Conservation (phyloP, 30 jellyfish, hydroid and myxozoan species). For the Pseudorhiza aurosa region DNA sequence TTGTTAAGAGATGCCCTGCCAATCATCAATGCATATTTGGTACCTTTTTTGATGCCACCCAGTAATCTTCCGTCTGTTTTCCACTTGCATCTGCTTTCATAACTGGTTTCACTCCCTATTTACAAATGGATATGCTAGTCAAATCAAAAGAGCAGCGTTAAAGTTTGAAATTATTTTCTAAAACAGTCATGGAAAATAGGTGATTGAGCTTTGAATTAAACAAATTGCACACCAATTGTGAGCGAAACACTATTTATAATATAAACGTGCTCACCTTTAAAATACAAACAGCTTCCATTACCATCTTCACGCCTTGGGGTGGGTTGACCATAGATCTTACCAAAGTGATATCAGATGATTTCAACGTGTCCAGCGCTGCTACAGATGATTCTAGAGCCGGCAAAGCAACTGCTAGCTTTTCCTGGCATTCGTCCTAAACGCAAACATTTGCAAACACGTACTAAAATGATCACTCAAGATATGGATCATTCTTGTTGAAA, state of each 20-base stretch:
- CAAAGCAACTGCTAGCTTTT: slow-evolving; percentile 62
- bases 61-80: slow-evolving; percentile 61
- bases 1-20: too few relatives aligned
- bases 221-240: too few relatives aligned
- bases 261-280: slow-evolving; percentile 11
- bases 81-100: slow-evolving; percentile 63
- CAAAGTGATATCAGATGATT: slow-evolving; percentile 46
- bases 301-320: slow-evolving; percentile 70
- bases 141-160: neutral
- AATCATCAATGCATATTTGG: too few relatives aligned
- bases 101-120: slow-evolving; percentile 63
- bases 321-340: slow-evolving; percentile 54
- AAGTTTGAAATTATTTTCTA: too few relatives aligned
- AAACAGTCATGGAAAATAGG: too few relatives aligned
- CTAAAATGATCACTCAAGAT: too few relatives aligned
- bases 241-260: neutral
- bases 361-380: slow-evolving; percentile 58
- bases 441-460: neutral
- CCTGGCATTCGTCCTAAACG: slow-evolving; percentile 62
- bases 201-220: too few relatives aligned
- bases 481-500: too few relatives aligned
- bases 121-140: neutral
- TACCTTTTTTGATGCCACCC: slow-evolving; percentile 73
- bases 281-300: slow-evolving; percentile 74
- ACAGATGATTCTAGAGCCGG: slow-evolving; percentile 63